Evolutionary conservation across 2,888 invertebrate genomes (phyloP).

Genomic region (Argyresthia goedartella): DNA sequence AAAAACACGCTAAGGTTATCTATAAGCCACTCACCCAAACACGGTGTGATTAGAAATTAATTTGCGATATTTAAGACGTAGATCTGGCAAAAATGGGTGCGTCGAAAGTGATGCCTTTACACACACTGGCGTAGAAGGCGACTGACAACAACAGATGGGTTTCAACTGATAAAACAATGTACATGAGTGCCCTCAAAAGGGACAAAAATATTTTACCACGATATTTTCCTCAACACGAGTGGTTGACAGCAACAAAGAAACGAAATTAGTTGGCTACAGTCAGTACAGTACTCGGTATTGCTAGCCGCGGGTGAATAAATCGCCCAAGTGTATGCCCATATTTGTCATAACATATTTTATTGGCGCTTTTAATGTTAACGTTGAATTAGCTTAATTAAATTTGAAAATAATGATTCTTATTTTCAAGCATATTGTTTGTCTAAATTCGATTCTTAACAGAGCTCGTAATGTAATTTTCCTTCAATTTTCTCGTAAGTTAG

Average conservation of each 20-base stretch:
- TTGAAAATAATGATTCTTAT: too few relatives aligned
- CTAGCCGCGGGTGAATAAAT: slow-evolving; percentile 15
- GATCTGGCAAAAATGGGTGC: slow-evolving; percentile 18
- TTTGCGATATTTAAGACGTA: background rate
- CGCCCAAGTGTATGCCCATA: background rate
- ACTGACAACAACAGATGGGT: slow-evolving; percentile 37
- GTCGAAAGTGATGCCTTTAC: slow-evolving; percentile 62
- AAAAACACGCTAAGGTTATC: background rate
- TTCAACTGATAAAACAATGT: slow-evolving; percentile 27
- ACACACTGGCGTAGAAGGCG: slow-evolving; percentile 70
- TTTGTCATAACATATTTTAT: too few relatives aligned
- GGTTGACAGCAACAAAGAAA: slow-evolving; percentile 26
- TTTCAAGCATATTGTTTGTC: too few relatives aligned
- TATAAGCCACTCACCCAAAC: slow-evolving; percentile 4
- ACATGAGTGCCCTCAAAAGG: slow-evolving; percentile 16
- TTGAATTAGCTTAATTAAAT: too few relatives aligned
- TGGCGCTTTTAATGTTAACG: too few relatives aligned
- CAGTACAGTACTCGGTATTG: slow-evolving; percentile 23
- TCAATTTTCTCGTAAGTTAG: background rate
- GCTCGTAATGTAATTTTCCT: too few relatives aligned
- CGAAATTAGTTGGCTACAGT: slow-evolving; percentile 32
- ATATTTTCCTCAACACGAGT: slow-evolving; percentile 21
- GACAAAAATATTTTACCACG: slow-evolving; percentile 20
- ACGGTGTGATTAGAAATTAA: slow-evolving; percentile 1
- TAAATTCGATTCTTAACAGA: too few relatives aligned